Evolutionary conservation across 2,888 invertebrate species (phyloP), one percentile per base, ranked within the genome.

Genomic region (Perdita meconis): DNA sequence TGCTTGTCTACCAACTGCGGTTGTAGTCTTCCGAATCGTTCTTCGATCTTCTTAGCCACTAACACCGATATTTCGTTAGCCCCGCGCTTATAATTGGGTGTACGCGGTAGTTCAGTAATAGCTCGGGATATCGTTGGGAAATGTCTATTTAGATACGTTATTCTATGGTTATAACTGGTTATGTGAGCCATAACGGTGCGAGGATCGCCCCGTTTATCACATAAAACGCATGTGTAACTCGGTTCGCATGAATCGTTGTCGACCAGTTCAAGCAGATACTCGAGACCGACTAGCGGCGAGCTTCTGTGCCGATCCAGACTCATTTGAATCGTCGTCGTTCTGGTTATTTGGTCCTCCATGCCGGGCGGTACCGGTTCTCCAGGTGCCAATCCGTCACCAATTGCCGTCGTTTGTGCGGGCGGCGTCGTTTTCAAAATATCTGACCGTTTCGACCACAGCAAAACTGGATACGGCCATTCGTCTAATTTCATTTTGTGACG

Each of bases 131-230:
- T 95, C 22, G 94, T 94, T 8, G 94, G 93, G 91, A 94, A 96
- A 91, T 95, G 95, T 63, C 93, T 92, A 94, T 95, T 94, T 80
- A 97, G 92, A 91, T 96, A 97, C 89, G 96, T 95, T 87, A 94
- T 93, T 13, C 95, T 94, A 90, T 97, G 97, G 92, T 95, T 95
- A 91, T 95, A 95, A 90, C 96, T 96, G 22, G 95, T 95, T 89
- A 97, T 94, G 91, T 97, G 97, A 80, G 95, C 95, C 91, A 97
- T 93, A 82, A 97, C 96, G 61, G 96, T 96, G 55, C 96, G 94
- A 30, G 95, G 96, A 90, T 96, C 96, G 44, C 97, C 96, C 84
- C 95, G 95, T 92, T 96, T 97, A 87, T 95, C 94, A 92, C 97
- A 97, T 77, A 97, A 93, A 83, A 96, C 94, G 92, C 97, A 97